Evolutionary conservation across 2,797 vertebrate genomes (phyloP).

Genomic region (Eulemur mongoz): DNA sequence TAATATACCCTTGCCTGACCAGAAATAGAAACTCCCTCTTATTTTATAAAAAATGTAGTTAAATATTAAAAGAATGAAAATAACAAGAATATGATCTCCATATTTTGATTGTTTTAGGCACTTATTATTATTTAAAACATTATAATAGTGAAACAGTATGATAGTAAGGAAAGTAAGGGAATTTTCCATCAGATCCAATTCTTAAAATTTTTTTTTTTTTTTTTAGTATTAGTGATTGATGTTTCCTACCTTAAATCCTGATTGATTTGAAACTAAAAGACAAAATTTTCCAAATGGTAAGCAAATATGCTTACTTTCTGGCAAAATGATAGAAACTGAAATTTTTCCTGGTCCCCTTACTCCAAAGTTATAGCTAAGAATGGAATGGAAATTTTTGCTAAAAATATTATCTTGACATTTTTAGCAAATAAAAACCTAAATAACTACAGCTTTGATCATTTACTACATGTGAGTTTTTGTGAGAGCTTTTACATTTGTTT

Average conservation of each 20-base stretch:
- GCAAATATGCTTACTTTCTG: slow-evolving; percentile 54
- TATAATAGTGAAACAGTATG: background rate
- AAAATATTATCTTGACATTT: slow-evolving; percentile 64
- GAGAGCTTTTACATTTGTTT: slow-evolving; percentile 75
- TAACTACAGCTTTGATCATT: slow-evolving; percentile 76
- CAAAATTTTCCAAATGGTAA: slow-evolving; percentile 37
- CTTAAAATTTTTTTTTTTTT: background rate
- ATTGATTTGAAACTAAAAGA: slow-evolving; percentile 53
- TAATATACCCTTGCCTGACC: background rate
- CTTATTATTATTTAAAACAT: background rate
- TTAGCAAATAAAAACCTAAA: slow-evolving; percentile 70
- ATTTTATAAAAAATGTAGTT: background rate
- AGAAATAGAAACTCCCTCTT: background rate
- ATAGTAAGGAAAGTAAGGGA: background rate
- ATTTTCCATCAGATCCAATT: background rate
- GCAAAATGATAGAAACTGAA: slow-evolving; percentile 51
- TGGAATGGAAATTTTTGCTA: slow-evolving; percentile 68
- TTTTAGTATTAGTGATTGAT: background rate
- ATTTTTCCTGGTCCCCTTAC: slow-evolving; percentile 23
- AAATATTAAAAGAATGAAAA: background rate
- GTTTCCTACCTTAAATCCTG: background rate
- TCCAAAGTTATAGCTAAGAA: slow-evolving; percentile 44
- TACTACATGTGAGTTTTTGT: slow-evolving; percentile 65
- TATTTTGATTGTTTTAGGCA: background rate
- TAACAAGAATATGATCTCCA: background rate